Evolutionary conservation across 2,888 invertebrate genomes (phyloP).

Genomic region (Apodemia hepburni): DNA sequence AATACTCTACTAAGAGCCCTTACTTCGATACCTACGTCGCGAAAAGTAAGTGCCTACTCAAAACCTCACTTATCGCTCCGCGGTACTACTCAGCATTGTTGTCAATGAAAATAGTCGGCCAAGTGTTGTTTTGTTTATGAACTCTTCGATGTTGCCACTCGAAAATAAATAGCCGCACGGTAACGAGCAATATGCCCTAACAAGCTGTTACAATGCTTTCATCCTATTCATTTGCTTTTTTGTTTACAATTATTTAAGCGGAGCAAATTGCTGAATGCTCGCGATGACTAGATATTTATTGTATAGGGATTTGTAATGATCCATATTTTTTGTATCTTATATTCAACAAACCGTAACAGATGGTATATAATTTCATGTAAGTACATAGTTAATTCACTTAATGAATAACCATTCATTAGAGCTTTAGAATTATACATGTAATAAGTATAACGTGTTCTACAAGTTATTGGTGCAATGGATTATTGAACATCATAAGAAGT

Average conservation of each 20-base stretch:
- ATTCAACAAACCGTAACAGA: neutral
- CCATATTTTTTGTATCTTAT: neutral
- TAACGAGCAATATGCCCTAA: constrained; percentile 73
- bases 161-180: constrained; percentile 71
- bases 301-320: neutral
- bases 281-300: constrained; percentile 22
- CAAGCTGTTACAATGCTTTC: constrained; percentile 70
- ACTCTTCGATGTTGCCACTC: constrained; percentile 76
- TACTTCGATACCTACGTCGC: constrained; percentile 74
- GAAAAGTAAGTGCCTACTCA: constrained; percentile 73
- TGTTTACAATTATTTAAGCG: constrained; percentile 38
- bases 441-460: no score
- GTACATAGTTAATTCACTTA: no score
- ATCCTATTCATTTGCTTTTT: constrained; percentile 55
- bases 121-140: constrained; percentile 79
- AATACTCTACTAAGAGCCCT: constrained; percentile 74
- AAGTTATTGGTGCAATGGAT: no score
- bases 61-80: constrained; percentile 67
- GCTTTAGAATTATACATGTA: no score
- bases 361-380: no score
- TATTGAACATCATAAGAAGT: no score
- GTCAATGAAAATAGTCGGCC: constrained; percentile 74
- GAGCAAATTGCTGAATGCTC: constrained; percentile 29
- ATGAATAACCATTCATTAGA: no score
- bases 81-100: constrained; percentile 61